A percentile compares a stretch with the other conserved stretches of the same genome.
Evolutionary conservation across 2,113 vertebrate genomes (phyloP).

Genomic region (Bujurquina vittata): DNA sequence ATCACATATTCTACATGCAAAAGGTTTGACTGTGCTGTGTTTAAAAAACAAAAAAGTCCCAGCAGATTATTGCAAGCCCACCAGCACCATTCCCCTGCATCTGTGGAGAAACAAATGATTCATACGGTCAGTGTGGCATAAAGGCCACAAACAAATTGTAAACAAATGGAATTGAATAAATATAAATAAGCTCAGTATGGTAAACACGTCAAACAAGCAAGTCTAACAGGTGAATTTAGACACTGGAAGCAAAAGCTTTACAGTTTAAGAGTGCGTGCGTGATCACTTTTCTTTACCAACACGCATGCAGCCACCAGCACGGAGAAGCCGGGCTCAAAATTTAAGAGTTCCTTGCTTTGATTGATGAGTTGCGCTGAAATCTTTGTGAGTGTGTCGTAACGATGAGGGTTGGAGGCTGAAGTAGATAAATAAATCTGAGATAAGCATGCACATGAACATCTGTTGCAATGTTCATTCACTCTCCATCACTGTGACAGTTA

Average conservation of each 20-base stretch:
- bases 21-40: neutral
- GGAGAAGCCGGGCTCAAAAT: neutral
- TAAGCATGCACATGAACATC: neutral
- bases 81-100: neutral
- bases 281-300: neutral
- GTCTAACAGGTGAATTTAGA: neutral
- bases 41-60: neutral
- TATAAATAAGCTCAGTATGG: too few relatives aligned
- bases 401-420: conserved; percentile 14
- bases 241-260: neutral
- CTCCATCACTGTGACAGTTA: conserved; percentile 5
- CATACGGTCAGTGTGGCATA: accelerated
- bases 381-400: conserved; percentile 13
- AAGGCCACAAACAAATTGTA: neutral
- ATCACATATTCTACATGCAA: neutral
- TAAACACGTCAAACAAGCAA: too few relatives aligned
- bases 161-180: too few relatives aligned
- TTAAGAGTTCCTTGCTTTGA: neutral
- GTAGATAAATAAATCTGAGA: conserved; percentile 41
- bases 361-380: neutral
- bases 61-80: neutral
- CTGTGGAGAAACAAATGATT: neutral
- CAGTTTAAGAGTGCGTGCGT: neutral
- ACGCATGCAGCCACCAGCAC: neutral
- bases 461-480: neutral